Percentiles rank a stretch among this genome's conserved stretches.
These are phyloP conservation scores for Cistogaster globosa DNA, from an alignment of 2,888 invertebrate genomes.

Conservation along the genomic window DNA sequence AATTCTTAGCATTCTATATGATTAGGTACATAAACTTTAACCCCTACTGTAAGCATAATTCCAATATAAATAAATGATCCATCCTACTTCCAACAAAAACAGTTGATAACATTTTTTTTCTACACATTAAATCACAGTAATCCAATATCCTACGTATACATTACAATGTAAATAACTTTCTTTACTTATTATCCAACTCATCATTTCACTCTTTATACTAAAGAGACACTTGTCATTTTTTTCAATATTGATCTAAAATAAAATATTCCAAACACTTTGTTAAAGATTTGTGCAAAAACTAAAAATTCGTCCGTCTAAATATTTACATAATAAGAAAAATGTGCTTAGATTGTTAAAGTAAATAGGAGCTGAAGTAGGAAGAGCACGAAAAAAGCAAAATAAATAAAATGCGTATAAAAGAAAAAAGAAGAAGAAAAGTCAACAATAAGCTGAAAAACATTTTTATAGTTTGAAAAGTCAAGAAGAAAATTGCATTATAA, in stretches of 20 bases:
- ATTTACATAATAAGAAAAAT: slow-evolving; percentile 66
- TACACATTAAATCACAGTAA: too few relatives aligned
- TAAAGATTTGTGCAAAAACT: slow-evolving; percentile 12
- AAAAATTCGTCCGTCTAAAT: slow-evolving; percentile 30
- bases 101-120: too few relatives aligned
- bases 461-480: slow-evolving; percentile 61
- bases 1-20: too few relatives aligned
- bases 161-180: neutral
- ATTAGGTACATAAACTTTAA: too few relatives aligned
- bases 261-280: slow-evolving; percentile 8
- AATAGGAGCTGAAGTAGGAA: slow-evolving; percentile 32
- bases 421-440: slow-evolving; percentile 32
- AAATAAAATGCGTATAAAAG: neutral
- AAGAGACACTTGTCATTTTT: slow-evolving; percentile 56
- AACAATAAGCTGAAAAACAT: slow-evolving; percentile 50
- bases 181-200: neutral
- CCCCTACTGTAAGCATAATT: too few relatives aligned
- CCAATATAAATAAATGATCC: too few relatives aligned
- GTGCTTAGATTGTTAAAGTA: slow-evolving; percentile 58
- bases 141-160: neutral
- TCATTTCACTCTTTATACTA: neutral
- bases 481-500: slow-evolving; percentile 69
- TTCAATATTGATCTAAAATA: slow-evolving; percentile 50
- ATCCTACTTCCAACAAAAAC: too few relatives aligned
- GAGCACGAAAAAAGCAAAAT: neutral